phyloP scores from a whole-genome alignment of 2,888 invertebrate genomes.

The Idaea straminata region DNA sequence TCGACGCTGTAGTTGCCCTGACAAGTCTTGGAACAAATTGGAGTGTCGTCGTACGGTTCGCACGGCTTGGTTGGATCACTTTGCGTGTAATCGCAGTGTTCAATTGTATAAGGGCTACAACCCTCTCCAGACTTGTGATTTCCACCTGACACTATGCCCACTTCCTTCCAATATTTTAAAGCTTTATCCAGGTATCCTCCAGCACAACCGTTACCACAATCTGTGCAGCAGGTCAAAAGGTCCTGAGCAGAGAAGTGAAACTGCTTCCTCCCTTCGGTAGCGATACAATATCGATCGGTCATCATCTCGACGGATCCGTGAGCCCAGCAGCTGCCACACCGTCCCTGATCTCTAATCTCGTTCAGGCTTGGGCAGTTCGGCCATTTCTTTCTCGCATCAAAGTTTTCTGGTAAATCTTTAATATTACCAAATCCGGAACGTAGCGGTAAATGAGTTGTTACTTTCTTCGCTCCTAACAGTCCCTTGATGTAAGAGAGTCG shows the following conservation, averaged over 20 bases:
- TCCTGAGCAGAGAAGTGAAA: slow-evolving; percentile 81
- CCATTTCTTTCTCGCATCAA: slow-evolving; percentile 89
- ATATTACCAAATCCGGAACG: slow-evolving; percentile 6
- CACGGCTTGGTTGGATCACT: slow-evolving; percentile 3
- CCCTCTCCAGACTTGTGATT: slow-evolving; percentile 87
- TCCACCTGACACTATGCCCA: slow-evolving; percentile 85
- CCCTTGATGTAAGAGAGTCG: slow-evolving; percentile 77
- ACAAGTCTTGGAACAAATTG: slow-evolving; percentile 12
- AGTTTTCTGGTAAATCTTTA: slow-evolving; percentile 81
- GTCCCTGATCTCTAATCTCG: slow-evolving; percentile 87
- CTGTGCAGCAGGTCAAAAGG: slow-evolving; percentile 4
- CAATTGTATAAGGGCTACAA: slow-evolving; percentile 70
- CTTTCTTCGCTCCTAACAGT: slow-evolving; percentile 8
- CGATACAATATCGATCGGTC: slow-evolving; percentile 89
- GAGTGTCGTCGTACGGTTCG: slow-evolving; percentile 3
- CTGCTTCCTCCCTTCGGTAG: slow-evolving; percentile 79
- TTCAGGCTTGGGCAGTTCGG: slow-evolving; percentile 86
- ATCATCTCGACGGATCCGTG: slow-evolving; percentile 90
- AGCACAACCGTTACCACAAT: background rate
- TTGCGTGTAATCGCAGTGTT: slow-evolving; percentile 74
- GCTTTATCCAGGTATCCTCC: slow-evolving; percentile 4
- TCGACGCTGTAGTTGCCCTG: slow-evolving; percentile 45
- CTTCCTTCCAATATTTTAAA: slow-evolving; percentile 5
- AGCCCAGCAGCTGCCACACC: slow-evolving; percentile 94
- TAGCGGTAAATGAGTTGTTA: background rate